Evolutionary conservation across 1,140 invertebrate species (phyloP), one percentile per base, ranked within the genome.

Genomic region (Ladona fulva): DNA sequence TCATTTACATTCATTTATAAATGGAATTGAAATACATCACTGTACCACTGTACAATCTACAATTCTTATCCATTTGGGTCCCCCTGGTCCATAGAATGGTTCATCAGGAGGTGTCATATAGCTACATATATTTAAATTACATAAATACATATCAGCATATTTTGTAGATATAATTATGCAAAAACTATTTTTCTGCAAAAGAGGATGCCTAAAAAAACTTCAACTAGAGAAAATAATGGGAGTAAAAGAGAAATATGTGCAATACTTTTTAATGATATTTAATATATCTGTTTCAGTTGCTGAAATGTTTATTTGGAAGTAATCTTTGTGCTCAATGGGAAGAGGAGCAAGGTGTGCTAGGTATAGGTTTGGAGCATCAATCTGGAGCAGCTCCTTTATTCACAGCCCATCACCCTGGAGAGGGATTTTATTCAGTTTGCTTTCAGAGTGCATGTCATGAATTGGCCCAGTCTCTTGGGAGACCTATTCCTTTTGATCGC

Each of bases 291-390:
- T 82, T 83, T 44, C 82, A 96, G 86, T 82, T 97, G 0, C 82
- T 96, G 11, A 95, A 95, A 85, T 92, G 92, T 80, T 84, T 96
- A 0, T 96, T 95, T 85, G 91, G 92, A 0, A 92, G 90, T 0
- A 95, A 96, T 82, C 87, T 95, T 79, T 87, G 89, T 14, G 88
- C 88, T n/a, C 89, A 92, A 29, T 91, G 90, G 85, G 85, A 86
- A 44, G 83, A 85, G 16, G 74, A 75, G 3, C 24, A 25, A 24
- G 24, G 14, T 19, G 16, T n/a, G 1, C 29, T 25, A 19, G 74
- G 74, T 19, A 5, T 10, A 5, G 74, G 74, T 10, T 24, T 75
- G 14, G 52, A 66, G 3, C 12, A 12, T 66, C 52, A 66, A 66
- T 22, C 52, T 66, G 29, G 29, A 37, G 29, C 3, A 37, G 29